These are phyloP conservation scores for Neostethus bicornis DNA, from an alignment of 2,797 vertebrate genomes.

Conservation along the genomic window DNA sequence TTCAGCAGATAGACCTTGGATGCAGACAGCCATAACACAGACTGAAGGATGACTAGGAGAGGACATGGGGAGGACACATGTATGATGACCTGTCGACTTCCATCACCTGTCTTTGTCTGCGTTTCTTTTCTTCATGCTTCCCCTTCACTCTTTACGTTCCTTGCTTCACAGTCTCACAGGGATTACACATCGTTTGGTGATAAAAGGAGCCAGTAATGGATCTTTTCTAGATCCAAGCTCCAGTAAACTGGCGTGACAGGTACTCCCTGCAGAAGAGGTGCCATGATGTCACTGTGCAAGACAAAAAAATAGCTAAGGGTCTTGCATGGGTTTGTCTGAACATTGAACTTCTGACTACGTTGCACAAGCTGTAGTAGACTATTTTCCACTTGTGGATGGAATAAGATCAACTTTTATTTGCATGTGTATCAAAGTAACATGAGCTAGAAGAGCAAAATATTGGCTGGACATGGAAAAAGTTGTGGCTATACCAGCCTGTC, in stretches of 20 bases:
- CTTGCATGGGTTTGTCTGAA: constrained; percentile 35
- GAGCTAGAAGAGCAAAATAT: no score
- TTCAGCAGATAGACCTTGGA: constrained; percentile 53
- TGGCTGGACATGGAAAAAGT: no score
- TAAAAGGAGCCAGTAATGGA: constrained; percentile 74
- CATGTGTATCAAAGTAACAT: no score
- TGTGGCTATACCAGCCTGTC: no score
- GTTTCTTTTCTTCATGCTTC: constrained; percentile 10
- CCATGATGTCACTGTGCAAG: constrained; percentile 53
- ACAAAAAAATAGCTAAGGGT: constrained; percentile 57
- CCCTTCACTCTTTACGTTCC: neutral
- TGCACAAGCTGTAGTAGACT: no score
- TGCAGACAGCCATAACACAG: constrained; percentile 25
- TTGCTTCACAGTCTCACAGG: constrained; percentile 58
- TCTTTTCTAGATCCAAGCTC: constrained; percentile 56
- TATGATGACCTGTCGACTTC: constrained; percentile 65
- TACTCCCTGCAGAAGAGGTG: constrained; percentile 46
- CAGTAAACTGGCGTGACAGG: constrained; percentile 73
- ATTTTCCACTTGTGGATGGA: no score
- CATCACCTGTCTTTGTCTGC: constrained; percentile 62
- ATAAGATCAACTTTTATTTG: no score
- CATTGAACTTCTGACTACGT: no score
- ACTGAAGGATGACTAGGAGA: constrained; percentile 52
- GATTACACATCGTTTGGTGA: constrained; percentile 57
- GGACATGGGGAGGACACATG: constrained; percentile 43